Percentiles rank a stretch among this genome's conserved stretches.
Conservation (phyloP, 2,797 vertebrate species). For the Lindbergichthys nudifrons region DNA sequence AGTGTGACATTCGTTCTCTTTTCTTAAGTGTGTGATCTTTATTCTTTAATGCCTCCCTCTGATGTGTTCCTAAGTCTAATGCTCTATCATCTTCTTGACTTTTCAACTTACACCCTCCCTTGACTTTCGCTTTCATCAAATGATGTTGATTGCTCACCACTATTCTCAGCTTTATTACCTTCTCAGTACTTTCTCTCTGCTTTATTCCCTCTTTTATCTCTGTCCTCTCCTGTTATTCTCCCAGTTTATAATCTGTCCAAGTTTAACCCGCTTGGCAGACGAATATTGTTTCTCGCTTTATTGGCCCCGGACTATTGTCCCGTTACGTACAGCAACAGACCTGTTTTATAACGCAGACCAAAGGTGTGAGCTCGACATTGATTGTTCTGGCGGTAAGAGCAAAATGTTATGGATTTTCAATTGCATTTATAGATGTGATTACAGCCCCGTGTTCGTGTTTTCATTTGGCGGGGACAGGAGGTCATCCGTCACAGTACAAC, state of each 20-base stretch:
- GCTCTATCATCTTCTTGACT: conserved; percentile 15
- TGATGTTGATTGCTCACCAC: conserved; percentile 13
- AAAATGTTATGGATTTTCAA: conserved; percentile 78
- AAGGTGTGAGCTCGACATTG: conserved; percentile 59
- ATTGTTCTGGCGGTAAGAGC: conserved; percentile 55
- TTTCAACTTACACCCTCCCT: not conserved
- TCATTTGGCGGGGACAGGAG: conserved; percentile 62
- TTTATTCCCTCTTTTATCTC: conserved; percentile 36
- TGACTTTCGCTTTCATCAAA: conserved; percentile 33
- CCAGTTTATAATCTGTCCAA: conserved; percentile 40
- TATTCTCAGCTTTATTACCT: conserved; percentile 34
- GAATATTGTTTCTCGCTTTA: conserved; percentile 38
- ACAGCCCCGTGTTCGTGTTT: conserved; percentile 61
- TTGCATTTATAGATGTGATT: conserved; percentile 70
- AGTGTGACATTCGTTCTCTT: conserved; percentile 4
- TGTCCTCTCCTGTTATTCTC: conserved; percentile 44
- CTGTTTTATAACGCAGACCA: conserved; percentile 40
- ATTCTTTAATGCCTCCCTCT: conserved; percentile 11
- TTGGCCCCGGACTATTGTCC: conserved; percentile 26
- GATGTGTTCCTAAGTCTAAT: conserved; percentile 22
- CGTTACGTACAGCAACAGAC: conserved; percentile 39
- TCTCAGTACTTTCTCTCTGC: conserved; percentile 30
- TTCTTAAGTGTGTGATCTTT: conserved; percentile 23
- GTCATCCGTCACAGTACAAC: conserved; percentile 59
- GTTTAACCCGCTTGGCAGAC: not conserved